Evolutionary conservation across 2,113 vertebrate species (phyloP), one percentile per base, ranked within the genome.

Genomic region (Menura novaehollandiae): DNA sequence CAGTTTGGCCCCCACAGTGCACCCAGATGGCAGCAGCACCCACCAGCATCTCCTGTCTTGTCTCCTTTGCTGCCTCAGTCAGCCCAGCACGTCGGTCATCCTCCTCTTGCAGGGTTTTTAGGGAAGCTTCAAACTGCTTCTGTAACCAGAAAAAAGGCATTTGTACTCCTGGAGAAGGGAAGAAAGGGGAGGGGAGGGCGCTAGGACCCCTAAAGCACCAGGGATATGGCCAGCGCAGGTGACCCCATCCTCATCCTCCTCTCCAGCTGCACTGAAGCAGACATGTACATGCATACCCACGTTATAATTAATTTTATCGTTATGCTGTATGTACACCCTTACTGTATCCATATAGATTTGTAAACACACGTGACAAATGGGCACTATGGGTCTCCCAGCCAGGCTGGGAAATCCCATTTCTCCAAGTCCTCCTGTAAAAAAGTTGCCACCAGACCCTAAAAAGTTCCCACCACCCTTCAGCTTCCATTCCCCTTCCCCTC

Each of bases 21-120:
- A 19, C 37, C 43, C 20, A 23, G 10, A 26, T 2, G 7, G 46
- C 24, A 26, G 35, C 10, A 63, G 55, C 30, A 71, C 37, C 20
- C 75, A 85, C 56, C 56, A 75, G n/a, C n/a, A 71, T 28, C 49
- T 80, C 62, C 56, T 9, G 49, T 18, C 44, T 74, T 7, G 3
- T 26, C 56, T 85, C 56, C 56, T 58, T 19, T 13, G 22, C 62
- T 15, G 44, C 9, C 3, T 23, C 18, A 1, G 10, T 47, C 59
- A 35, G 75, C 13, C 44, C 26, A 22, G 30, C 10, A 5, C 0
- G 0, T 18, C 0, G 0, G 16, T 71, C 0, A 0, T 41, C 15
- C 26, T 75, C 67, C 47, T 85, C 67, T 33, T 47, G 39, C 23
- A 58, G 13, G 43, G 26, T 3, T 59, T 64, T 69, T 18, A 56